These are phyloP conservation scores for Taxidea taxus DNA, from an alignment of 2,113 vertebrate species.

Conservation along the genomic window DNA sequence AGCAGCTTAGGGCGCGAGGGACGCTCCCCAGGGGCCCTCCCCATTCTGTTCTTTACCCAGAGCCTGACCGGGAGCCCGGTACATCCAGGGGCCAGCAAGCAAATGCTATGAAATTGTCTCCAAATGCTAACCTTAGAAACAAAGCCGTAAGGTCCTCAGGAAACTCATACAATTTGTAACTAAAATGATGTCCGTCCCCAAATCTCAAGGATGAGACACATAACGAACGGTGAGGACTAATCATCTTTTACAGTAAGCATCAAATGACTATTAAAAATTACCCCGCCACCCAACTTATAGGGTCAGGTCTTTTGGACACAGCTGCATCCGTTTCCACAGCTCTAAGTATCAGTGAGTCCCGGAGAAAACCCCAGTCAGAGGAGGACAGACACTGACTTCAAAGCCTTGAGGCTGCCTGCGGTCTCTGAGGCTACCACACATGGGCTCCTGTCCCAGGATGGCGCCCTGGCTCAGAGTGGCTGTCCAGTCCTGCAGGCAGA, in stretches of 20 bases:
- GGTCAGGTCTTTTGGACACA: neutral
- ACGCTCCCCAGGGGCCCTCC: neutral
- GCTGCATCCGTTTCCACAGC: neutral
- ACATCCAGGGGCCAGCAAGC: neutral
- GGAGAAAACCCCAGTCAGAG: neutral
- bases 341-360: neutral
- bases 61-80: neutral
- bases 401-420: neutral
- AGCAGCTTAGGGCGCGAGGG: neutral
- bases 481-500: neutral
- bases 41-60: neutral
- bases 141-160: neutral
- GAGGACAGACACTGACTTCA: neutral
- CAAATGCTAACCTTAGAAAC: neutral
- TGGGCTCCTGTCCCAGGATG: neutral
- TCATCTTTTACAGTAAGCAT: neutral
- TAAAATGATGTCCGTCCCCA: neutral
- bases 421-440: neutral
- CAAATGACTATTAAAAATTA: neutral
- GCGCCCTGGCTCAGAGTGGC: neutral
- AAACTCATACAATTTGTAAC: neutral
- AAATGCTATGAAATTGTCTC: neutral
- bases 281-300: neutral
- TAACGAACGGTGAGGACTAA: neutral
- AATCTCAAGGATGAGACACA: neutral